These are phyloP conservation scores for Lycaena phlaeas DNA, from an alignment of 2,888 invertebrate genomes.

Conservation along the genomic window DNA sequence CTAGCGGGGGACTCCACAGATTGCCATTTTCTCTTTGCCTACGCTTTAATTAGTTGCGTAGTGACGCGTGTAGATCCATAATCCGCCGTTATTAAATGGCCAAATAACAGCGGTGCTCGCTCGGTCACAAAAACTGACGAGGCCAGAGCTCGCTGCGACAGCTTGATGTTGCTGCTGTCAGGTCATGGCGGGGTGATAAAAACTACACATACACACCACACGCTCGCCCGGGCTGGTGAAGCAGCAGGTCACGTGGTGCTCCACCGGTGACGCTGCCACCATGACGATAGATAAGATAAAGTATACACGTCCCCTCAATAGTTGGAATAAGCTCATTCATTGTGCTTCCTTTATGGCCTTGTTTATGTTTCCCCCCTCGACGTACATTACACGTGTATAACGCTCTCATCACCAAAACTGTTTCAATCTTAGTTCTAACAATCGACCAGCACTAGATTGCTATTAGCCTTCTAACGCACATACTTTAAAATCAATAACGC, in stretches of 20 bases:
- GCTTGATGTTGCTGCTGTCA: not conserved
- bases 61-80: conserved; percentile 69
- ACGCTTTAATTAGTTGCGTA: conserved; percentile 74
- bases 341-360: conserved; percentile 5
- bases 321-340: conserved; percentile 3
- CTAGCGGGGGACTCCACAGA: conserved; percentile 71
- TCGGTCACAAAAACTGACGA: no score
- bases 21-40: conserved; percentile 74
- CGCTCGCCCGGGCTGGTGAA: conserved; percentile 10
- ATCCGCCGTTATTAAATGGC: conserved; percentile 60
- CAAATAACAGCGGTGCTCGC: conserved; percentile 22
- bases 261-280: conserved; percentile 33
- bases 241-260: conserved; percentile 13
- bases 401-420: no score
- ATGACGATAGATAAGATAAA: conserved; percentile 43
- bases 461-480: no score
- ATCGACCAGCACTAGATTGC: no score
- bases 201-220: not conserved
- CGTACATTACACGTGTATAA: not conserved
- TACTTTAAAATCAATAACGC: no score
- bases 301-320: conserved; percentile 26
- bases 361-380: not conserved
- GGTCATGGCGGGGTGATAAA: not conserved
- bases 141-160: not conserved
- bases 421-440: no score